A percentile compares a stretch with the other conserved stretches of the same genome.
These are phyloP conservation scores for Odobenus rosmarus DNA, from an alignment of 2,113 vertebrate genomes.

Conservation along the genomic window DNA sequence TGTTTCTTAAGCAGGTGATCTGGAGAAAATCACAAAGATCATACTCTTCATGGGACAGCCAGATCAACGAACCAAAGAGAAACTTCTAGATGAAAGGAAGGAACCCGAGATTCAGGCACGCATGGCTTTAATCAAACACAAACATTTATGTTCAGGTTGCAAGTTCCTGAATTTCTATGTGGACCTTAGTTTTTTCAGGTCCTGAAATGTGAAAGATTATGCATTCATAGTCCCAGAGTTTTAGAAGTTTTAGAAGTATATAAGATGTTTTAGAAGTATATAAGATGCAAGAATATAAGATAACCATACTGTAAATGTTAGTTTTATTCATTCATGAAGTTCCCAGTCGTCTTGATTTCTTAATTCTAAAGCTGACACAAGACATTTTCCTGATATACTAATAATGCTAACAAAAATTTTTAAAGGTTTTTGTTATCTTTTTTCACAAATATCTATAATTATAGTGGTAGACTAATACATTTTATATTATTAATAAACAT, in stretches of 20 bases:
- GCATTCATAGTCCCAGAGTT: neutral
- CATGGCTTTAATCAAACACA: neutral
- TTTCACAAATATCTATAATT: neutral
- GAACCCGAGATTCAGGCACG: neutral
- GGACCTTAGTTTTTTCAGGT: neutral
- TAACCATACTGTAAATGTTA: neutral
- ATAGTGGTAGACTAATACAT: neutral
- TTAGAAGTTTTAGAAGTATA: neutral
- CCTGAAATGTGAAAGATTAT: neutral
- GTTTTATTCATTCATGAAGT: neutral
- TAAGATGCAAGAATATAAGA: neutral
- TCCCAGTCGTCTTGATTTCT: neutral
- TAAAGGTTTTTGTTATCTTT: neutral
- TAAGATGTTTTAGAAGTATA: neutral
- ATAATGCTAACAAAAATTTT: neutral
- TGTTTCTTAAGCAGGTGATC: neutral
- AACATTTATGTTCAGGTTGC: neutral
- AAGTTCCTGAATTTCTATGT: neutral
- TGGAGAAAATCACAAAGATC: neutral
- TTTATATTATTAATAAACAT: conserved; percentile 26
- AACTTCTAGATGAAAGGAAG: neutral
- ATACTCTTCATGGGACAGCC: neutral
- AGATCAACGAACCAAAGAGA: neutral
- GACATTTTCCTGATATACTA: neutral
- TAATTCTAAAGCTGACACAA: neutral